phyloP scores from a whole-genome alignment of 37 sponge, comb jelly and placozoan species.

The Tethya wilhelma region DNA sequence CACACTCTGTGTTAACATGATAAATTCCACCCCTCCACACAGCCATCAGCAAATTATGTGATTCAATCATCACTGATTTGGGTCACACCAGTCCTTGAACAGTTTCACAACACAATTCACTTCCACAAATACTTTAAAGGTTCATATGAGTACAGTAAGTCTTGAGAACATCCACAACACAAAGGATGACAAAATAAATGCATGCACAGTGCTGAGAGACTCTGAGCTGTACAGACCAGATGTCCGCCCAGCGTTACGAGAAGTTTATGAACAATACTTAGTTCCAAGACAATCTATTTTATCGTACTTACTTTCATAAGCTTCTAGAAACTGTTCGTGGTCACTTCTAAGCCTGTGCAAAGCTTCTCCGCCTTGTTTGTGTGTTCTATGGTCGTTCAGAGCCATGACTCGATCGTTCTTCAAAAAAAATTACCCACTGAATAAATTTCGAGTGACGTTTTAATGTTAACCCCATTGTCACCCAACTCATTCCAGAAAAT shows the following conservation, averaged over 20 bases:
- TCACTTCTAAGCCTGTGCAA: conserved; percentile 49
- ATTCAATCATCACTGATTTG: too few species aligned
- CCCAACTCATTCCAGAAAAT: not conserved
- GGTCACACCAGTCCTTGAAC: too few species aligned
- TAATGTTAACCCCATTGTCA: not conserved
- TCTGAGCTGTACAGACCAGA: too few species aligned
- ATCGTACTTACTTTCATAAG: conserved; percentile 80
- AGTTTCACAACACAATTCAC: too few species aligned
- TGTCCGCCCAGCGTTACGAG: not conserved
- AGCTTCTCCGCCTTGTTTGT: conserved; percentile 39
- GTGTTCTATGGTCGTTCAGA: conserved; percentile 11
- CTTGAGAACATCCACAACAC: too few species aligned
- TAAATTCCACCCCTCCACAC: too few species aligned
- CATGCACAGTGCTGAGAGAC: too few species aligned
- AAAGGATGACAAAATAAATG: too few species aligned
- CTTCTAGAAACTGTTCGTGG: conserved; percentile 68
- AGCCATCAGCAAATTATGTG: too few species aligned
- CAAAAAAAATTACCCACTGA: not conserved
- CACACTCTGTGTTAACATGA: too few species aligned
- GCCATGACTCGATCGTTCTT: conserved; percentile 3
- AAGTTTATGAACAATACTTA: not conserved
- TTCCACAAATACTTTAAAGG: too few species aligned
- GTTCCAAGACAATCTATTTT: not conserved
- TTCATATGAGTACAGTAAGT: too few species aligned
- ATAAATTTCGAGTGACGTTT: not conserved